phyloP scores from a whole-genome alignment of 1,140 invertebrate genomes.

The Papilio polyxenes region DNA sequence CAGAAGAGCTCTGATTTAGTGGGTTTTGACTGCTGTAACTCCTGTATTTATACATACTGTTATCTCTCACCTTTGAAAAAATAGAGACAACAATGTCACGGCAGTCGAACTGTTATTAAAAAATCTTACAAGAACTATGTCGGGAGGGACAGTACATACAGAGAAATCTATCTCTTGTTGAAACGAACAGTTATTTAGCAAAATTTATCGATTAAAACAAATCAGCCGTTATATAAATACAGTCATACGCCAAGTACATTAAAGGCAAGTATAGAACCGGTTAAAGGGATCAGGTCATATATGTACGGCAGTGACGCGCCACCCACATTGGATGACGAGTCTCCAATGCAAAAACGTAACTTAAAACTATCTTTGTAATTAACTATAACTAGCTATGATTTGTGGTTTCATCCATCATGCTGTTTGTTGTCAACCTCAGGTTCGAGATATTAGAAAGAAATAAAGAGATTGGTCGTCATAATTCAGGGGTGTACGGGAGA shows the following conservation, averaged over 20 bases:
- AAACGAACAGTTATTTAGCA: not conserved
- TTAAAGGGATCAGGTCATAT: constrained; percentile 25
- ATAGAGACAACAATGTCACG: too few species aligned
- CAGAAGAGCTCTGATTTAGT: too few species aligned
- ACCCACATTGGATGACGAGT: not conserved
- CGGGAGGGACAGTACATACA: not conserved
- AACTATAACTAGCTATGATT: not conserved
- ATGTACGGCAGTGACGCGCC: constrained; percentile 1
- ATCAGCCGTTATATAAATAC: constrained; percentile 5
- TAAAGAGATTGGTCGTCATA: too few species aligned
- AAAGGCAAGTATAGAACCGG: not conserved
- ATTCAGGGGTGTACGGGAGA: too few species aligned
- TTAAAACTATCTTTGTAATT: not conserved
- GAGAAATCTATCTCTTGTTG: not conserved
- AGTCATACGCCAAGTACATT: not conserved
- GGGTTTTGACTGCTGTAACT: too few species aligned
- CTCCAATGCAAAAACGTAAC: not conserved
- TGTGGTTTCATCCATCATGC: not conserved
- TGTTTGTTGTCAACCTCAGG: not conserved
- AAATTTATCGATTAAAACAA: not conserved
- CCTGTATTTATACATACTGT: too few species aligned
- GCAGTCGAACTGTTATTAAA: not conserved
- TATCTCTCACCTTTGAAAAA: too few species aligned
- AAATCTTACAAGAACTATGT: not conserved
- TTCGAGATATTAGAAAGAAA: not conserved